A percentile compares a stretch with the other conserved stretches of the same genome.
These are phyloP conservation scores for Sebastes hopkinsi DNA, from an alignment of 2,797 vertebrate genomes.

Conservation along the genomic window DNA sequence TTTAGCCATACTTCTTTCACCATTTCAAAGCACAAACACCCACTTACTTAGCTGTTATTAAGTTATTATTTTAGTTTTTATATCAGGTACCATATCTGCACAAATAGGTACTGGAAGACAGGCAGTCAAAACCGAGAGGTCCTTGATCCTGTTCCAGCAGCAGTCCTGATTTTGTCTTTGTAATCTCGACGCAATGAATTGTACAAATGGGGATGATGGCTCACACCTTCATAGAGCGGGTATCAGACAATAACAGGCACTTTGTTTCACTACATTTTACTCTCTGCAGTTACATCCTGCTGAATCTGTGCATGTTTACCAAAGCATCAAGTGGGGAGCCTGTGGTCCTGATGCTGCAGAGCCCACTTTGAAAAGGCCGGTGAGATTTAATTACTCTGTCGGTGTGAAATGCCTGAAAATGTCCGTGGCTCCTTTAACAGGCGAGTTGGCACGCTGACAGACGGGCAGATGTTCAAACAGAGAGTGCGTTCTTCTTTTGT, in stretches of 20 bases:
- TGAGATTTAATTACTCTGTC: conserved; percentile 44
- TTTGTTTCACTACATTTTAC: background rate
- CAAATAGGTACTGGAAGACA: background rate
- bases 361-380: conserved; percentile 5
- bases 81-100: background rate
- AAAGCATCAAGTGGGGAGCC: background rate
- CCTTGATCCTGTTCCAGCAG: background rate
- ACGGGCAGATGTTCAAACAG: conserved; percentile 77
- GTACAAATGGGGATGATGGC: background rate
- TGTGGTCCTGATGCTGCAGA: conserved; percentile 7
- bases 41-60: too few relatives aligned
- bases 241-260: background rate
- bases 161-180: background rate
- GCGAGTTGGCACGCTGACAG: conserved; percentile 52
- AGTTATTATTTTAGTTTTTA: background rate
- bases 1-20: too few relatives aligned
- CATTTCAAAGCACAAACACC: too few relatives aligned
- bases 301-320: conserved; percentile 10
- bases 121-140: background rate
- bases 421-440: conserved; percentile 21
- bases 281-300: background rate
- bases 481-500: conserved; percentile 48
- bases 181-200: background rate
- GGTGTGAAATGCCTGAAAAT: conserved; percentile 42
- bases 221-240: background rate